phyloP scores from a whole-genome alignment of 2,113 vertebrate species.

The Daboia siamensis region DNA sequence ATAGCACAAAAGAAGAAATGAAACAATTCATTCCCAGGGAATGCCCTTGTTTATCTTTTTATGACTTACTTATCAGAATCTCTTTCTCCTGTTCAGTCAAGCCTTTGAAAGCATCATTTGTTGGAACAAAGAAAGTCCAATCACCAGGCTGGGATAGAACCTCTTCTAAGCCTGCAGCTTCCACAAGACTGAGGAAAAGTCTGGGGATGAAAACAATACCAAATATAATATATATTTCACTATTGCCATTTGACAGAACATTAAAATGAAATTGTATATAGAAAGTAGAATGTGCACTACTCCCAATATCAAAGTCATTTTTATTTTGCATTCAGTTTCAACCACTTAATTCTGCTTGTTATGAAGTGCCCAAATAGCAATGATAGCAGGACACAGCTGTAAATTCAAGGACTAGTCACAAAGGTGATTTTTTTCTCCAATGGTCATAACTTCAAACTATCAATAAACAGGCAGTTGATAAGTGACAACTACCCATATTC shows the following conservation, averaged over 20 bases:
- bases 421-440: neutral
- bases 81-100: conserved; percentile 78
- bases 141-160: conserved; percentile 80
- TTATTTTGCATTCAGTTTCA: neutral
- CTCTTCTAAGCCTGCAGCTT: conserved; percentile 86
- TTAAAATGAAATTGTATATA: neutral
- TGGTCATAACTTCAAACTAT: neutral
- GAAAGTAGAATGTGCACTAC: neutral
- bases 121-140: conserved; percentile 92
- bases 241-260: neutral
- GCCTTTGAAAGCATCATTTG: conserved; percentile 87
- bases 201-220: conserved; percentile 60
- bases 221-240: neutral
- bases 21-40: neutral
- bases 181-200: conserved; percentile 87
- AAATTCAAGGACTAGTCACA: neutral
- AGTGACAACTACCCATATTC: neutral
- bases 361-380: neutral
- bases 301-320: neutral
- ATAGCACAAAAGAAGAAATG: neutral
- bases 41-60: neutral
- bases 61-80: conserved; percentile 78
- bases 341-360: neutral
- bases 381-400: neutral
- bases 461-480: neutral